These are phyloP conservation scores for Unio delphinus DNA, from an alignment of 2,888 invertebrate genomes.

Conservation along the genomic window DNA sequence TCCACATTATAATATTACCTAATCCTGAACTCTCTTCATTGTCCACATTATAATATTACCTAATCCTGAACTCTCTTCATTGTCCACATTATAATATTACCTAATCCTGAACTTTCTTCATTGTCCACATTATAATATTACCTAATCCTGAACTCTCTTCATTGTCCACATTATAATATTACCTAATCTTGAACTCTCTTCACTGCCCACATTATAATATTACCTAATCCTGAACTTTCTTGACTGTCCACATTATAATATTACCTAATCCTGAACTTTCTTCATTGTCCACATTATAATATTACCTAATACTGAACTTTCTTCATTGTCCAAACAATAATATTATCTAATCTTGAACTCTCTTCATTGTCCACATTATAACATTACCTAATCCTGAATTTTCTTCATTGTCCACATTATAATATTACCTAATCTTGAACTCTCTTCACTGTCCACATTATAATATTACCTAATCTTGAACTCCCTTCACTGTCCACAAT, in stretches of 20 bases:
- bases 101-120: conserved; percentile 74
- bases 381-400: conserved; percentile 75
- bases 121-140: conserved; percentile 25
- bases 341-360: conserved; percentile 75
- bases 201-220: no score
- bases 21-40: conserved; percentile 77
- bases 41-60: conserved; percentile 44
- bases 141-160: conserved; percentile 74
- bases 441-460: no score
- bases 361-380: no score
- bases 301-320: no score
- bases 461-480: conserved; percentile 75
- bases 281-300: no score
- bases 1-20: conserved; percentile 44
- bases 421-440: conserved; percentile 75
- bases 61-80: conserved; percentile 74
- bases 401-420: no score
- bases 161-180: conserved; percentile 10
- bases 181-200: conserved; percentile 75
- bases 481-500: no score
- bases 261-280: conserved; percentile 75
- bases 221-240: no score
- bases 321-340: no score
- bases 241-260: background rate
- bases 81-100: conserved; percentile 37